Evolutionary conservation across 2,888 invertebrate genomes (phyloP), one percentile per base, ranked within the genome.

Genomic region (Hypena proboscidalis): DNA sequence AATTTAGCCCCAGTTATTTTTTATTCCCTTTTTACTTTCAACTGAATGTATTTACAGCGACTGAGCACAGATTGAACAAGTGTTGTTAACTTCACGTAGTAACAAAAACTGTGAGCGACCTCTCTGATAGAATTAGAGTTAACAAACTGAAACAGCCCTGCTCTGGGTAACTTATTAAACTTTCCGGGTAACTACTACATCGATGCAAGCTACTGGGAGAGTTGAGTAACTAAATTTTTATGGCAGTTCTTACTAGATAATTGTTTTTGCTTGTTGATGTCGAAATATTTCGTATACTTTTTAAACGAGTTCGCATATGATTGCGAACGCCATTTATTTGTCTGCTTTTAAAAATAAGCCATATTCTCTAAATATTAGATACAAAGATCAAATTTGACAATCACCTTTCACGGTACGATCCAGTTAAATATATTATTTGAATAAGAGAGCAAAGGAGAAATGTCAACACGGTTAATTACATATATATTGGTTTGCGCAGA

Each of bases 51-150:
- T 65, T 68, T 47, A 44, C 49, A 57, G 37, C 19, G 20, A 32
- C 38, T 45, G 46, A 44, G 30, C 34, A 19, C 46, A 56, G 55
- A 63, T 57, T 61, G 56, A 58, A 67, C 53, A 63, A 70, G 63
- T 62, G 59, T 56, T 66, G 54, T 47, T 57, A 67, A 67, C 61
- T 70, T 42, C 48, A 58, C 58, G 53, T 58, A 56, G 46, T 23
- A 49, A 59, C 59, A 65, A 60, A 68, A 73, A 72, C 60, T 59
- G 61, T 52, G 49, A 70, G 62, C 58, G 52, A 68, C 58, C 63
- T 69, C 63, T 53, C 48, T 67, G 67, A 76, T 70, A 67, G 67
- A 72, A 77, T 77, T 73, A 74, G 63, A 77, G 70, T 71, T 73
- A 65, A 67, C 69, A 70, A 77, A 74, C 71, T 70, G 71, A 63